Conservation (phyloP, 2,113 vertebrate species). For the Actinemys pallida region DNA sequence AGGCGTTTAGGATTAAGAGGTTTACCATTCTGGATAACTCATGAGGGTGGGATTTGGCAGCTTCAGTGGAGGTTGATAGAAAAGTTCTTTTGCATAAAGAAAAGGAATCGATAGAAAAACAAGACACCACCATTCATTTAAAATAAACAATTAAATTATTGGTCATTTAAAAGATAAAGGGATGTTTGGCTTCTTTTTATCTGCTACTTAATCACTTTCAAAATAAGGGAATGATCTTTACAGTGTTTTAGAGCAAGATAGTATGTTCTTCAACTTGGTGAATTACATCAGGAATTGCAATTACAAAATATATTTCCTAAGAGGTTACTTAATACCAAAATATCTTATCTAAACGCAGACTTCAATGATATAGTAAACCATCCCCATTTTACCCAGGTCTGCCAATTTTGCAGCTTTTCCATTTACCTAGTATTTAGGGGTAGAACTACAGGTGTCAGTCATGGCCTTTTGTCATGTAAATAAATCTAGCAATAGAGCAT, state of each 20-base stretch:
- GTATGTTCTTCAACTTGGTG: neutral
- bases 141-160: neutral
- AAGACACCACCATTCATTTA: neutral
- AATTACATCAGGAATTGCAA: neutral
- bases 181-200: neutral
- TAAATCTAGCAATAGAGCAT: rapidly evolving
- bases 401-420: neutral
- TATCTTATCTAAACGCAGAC: no score
- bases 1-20: neutral
- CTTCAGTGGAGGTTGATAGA: neutral
- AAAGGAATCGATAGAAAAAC: neutral
- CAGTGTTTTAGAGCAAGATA: neutral
- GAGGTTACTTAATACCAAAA: neutral
- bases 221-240: neutral
- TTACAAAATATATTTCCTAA: neutral
- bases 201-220: neutral
- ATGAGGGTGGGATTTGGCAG: neutral
- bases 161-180: neutral
- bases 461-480: neutral
- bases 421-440: neutral
- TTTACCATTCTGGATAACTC: neutral
- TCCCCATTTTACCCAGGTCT: neutral
- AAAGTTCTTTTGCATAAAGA: neutral
- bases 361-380: neutral
- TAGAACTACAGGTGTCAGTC: neutral